Conservation (phyloP, 2,888 invertebrate genomes). For the Malacosoma neustria region DNA sequence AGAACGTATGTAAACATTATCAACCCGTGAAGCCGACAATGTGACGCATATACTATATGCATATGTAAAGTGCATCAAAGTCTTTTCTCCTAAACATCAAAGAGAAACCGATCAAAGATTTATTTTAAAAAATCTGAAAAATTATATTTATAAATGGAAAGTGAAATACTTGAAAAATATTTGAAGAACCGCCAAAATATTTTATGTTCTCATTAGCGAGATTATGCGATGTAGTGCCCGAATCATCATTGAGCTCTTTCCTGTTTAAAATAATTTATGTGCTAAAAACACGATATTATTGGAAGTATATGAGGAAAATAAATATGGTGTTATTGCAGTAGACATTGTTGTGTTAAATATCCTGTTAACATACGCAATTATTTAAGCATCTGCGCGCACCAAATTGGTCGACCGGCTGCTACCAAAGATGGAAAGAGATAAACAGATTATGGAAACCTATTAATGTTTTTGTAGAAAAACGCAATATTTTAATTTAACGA, state of each 20-base stretch:
- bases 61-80: not conserved
- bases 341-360: not conserved
- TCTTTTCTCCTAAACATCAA: not conserved
- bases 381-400: slow-evolving; percentile 22
- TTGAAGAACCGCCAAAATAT: not conserved
- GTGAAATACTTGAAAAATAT: slow-evolving; percentile 1
- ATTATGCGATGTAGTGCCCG: not conserved
- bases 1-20: slow-evolving; percentile 54
- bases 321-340: not conserved
- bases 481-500: too few species aligned
- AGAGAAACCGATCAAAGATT: not conserved
- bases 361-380: slow-evolving; percentile 20
- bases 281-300: not conserved
- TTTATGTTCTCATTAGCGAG: not conserved
- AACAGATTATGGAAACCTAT: slow-evolving; percentile 20
- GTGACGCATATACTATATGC: slow-evolving; percentile 39
- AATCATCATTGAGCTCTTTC: too few species aligned
- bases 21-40: slow-evolving; percentile 33
- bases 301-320: not conserved
- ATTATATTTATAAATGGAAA: not conserved
- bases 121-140: too few species aligned
- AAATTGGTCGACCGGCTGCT: slow-evolving; percentile 49
- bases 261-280: not conserved
- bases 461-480: not conserved
- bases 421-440: slow-evolving; percentile 31